Evolutionary conservation across 2,888 invertebrate genomes (phyloP), one percentile per base, ranked within the genome.

Genomic region (Calliphora vomitoria): DNA sequence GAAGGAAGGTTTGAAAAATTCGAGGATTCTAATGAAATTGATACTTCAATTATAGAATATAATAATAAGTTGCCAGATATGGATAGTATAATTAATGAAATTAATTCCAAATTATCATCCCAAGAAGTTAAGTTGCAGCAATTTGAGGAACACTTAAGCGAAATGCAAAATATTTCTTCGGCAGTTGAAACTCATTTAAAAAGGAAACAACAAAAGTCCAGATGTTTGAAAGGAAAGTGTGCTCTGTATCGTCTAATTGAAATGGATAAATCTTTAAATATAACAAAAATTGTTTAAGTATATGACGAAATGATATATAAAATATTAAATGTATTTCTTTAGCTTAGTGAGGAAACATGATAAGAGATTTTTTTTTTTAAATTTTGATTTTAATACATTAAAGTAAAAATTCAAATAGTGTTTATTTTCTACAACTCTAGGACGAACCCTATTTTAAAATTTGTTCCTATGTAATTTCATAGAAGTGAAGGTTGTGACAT

Each of bases 81-180:
- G 1, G 13, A 31, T 11, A 69, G 31, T 18, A 25, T 18, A 11
- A 35, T 69, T 3, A 50, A n/a, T 47, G 35, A 58, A 50, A 80
- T 60, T 10, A 35, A 69, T 10, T 4, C 1, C 0, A 60, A 60
- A 47, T 20, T 80, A 13, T 60, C 35, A 11, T 44, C 18, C 0
- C 79, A 80, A 18, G 69, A 80, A 50, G 20, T 50, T 6, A 60
- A 60, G 15, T 60, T 80, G 13, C 15, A 8, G 11, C 11, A 60
- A 60, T 44, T 69, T 58, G 69, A 47, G 10, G 15, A 38, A 11
- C 41, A 60, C 13, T 18, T 60, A n/a, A 66, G 25, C 15, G n/a
- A 50, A 8, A 38, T 66, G 35, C 10, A 20, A 20, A 78, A 66
- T 55, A 44, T 66, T 8, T 53, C 66, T 11, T 5, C 6, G 1